Percentiles rank a stretch among this genome's conserved stretches.
phyloP scores from a whole-genome alignment of 1,140 invertebrate genomes.

The Psix sp. region DNA sequence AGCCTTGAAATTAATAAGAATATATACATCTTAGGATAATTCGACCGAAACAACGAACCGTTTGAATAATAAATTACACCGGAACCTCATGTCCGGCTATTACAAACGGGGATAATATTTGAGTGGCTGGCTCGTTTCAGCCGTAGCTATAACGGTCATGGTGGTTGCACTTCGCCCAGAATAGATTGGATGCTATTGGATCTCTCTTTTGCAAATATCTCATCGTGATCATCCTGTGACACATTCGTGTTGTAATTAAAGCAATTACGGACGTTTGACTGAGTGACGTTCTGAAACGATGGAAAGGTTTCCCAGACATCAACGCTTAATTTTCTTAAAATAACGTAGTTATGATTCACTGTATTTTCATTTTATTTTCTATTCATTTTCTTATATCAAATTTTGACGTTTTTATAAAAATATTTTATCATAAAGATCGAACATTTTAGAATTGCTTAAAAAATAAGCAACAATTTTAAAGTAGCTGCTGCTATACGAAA shows the following conservation, averaged over 20 bases:
- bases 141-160: slow-evolving; percentile 54
- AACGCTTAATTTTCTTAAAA: too few relatives aligned
- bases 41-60: slow-evolving; percentile 66
- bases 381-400: too few relatives aligned
- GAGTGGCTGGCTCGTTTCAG: slow-evolving; percentile 52
- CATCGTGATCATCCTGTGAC: slow-evolving; percentile 42
- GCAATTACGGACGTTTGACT: slow-evolving; percentile 42
- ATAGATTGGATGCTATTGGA: slow-evolving; percentile 54
- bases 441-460: too few relatives aligned
- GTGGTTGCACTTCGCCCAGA: slow-evolving; percentile 52
- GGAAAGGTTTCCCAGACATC: too few relatives aligned
- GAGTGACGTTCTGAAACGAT: slow-evolving; percentile 29
- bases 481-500: too few relatives aligned
- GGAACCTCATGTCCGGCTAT: slow-evolving; percentile 73
- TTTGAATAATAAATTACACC: slow-evolving; percentile 74
- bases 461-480: too few relatives aligned
- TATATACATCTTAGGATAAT: slow-evolving; percentile 71
- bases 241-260: slow-evolving; percentile 46
- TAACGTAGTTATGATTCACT: too few relatives aligned
- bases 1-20: slow-evolving; percentile 57
- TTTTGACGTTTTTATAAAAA: too few relatives aligned
- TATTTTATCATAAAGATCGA: too few relatives aligned
- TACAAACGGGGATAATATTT: slow-evolving; percentile 74
- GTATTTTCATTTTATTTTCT: too few relatives aligned
- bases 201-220: slow-evolving; percentile 42